Evolutionary conservation across 2,888 invertebrate genomes (phyloP).

Genomic region (Itoplectis maculator): DNA sequence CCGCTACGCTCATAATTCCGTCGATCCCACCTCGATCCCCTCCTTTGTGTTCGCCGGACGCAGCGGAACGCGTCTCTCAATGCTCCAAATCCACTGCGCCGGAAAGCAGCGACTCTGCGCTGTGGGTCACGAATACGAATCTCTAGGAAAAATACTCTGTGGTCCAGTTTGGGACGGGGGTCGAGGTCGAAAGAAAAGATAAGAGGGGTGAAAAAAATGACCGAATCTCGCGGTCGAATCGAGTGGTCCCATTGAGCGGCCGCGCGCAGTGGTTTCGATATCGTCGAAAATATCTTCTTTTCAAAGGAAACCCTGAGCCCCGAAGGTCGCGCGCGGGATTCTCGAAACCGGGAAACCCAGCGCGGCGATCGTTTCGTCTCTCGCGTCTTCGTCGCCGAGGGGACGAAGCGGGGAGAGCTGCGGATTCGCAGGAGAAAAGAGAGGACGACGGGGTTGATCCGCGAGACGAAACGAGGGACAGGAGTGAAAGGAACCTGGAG

Average conservation of each 20-base stretch:
- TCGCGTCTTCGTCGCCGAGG: constrained; percentile 18
- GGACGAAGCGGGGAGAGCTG: constrained; percentile 14
- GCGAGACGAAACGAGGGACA: constrained; percentile 38
- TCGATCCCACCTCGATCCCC: too few relatives aligned
- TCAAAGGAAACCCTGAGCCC: constrained; percentile 68
- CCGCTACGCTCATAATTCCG: too few relatives aligned
- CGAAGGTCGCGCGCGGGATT: constrained; percentile 55
- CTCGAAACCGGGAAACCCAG: constrained; percentile 40
- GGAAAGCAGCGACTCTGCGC: too few relatives aligned
- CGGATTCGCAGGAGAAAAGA: constrained; percentile 58
- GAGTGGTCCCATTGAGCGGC: constrained; percentile 76
- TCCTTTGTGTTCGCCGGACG: too few relatives aligned
- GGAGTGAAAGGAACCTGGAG: constrained; percentile 15
- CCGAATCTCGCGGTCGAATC: constrained; percentile 77
- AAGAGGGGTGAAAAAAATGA: constrained; percentile 70
- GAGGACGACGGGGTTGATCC: constrained; percentile 45
- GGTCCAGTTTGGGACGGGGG: too few relatives aligned
- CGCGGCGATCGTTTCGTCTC: constrained; percentile 30
- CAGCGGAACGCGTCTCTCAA: too few relatives aligned
- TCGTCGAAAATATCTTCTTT: constrained; percentile 76
- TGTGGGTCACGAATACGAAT: too few relatives aligned
- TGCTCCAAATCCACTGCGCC: too few relatives aligned
- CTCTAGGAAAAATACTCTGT: too few relatives aligned
- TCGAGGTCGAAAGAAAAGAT: background rate
- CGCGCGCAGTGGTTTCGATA: constrained; percentile 73